Evolutionary conservation across 2,888 invertebrate genomes (phyloP).

Genomic region (Melieria omissa): DNA sequence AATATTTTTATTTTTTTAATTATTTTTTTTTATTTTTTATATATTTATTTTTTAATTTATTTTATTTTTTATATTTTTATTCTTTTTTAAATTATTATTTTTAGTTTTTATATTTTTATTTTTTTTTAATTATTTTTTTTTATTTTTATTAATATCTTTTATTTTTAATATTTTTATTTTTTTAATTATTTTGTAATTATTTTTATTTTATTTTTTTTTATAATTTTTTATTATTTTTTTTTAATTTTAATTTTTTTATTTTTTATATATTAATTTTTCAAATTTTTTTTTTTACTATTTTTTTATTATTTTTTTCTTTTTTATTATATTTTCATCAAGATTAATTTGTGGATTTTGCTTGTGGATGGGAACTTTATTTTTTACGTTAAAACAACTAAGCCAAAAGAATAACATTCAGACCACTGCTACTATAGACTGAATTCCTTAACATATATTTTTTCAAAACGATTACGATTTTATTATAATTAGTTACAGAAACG

Average conservation of each 20-base stretch:
- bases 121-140: neutral
- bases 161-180: neutral
- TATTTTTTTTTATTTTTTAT: neutral
- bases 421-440: no score
- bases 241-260: neutral
- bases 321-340: no score
- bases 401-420: no score
- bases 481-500: no score
- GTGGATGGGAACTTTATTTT: no score
- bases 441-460: no score
- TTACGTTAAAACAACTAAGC: no score
- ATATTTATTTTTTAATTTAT: neutral
- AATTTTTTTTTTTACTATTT: neutral
- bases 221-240: neutral
- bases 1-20: neutral
- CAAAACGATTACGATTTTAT: no score
- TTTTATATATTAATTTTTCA: no score
- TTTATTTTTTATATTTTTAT: constrained; percentile 3
- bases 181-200: neutral
- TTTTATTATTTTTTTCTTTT: neutral
- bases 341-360: no score
- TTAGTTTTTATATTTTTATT: neutral
- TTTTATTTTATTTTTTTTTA: neutral
- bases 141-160: neutral
- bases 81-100: neutral